Base-by-base conservation (phyloP, 1,140 invertebrate genomes). In the Bombus balteatus region DNA sequence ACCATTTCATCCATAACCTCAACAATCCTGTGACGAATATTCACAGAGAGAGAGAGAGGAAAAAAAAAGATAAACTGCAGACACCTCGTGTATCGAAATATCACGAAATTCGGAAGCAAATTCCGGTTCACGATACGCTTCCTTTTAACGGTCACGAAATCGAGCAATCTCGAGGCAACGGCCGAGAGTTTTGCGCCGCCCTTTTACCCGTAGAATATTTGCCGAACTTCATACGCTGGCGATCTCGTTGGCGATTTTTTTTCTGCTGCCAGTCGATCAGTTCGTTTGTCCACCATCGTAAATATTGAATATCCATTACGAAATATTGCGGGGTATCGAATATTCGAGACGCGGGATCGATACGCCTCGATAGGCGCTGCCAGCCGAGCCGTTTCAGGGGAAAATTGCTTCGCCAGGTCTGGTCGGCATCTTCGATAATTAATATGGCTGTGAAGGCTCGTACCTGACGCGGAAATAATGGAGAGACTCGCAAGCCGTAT, bases 221-320 rank as follows among this genome's bases (percentile, higher is more conserved):
- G n/a, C 71, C 8, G 13, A 73, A 47, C 71, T 43, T 43, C 41
- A 32, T 73, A 43, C n/a, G 6, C 9, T 5, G 34, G 22, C 68
- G 68, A 70, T 70, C 37, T 34, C 65, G 65, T 47, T 47, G 37
- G 70, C 5, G 39, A 71, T 22, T 32, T 73, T 73, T 73, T 73
- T 2, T n/a, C 43, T 73, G 3, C 41, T n/a, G 15, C 43, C n/a
- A 12, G 28, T 15, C 43, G 28, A 6, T 41, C 41, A 13, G 71
- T 82, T 83, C 72, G 81, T 83, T 83, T 87, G 88, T 89, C 88
- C 85, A 87, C 88, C 80, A 81, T 87, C 88, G 88, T 89, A 89
- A 89, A 89, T 89, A 89, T 89, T 89, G 88, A 89, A 89, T 89
- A 89, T 89, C 88, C 84, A 89, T 89, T 89, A 89, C 82, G 88